These are phyloP conservation scores for Hetaerina americana DNA, from an alignment of 1,140 invertebrate genomes.

Conservation along the genomic window DNA sequence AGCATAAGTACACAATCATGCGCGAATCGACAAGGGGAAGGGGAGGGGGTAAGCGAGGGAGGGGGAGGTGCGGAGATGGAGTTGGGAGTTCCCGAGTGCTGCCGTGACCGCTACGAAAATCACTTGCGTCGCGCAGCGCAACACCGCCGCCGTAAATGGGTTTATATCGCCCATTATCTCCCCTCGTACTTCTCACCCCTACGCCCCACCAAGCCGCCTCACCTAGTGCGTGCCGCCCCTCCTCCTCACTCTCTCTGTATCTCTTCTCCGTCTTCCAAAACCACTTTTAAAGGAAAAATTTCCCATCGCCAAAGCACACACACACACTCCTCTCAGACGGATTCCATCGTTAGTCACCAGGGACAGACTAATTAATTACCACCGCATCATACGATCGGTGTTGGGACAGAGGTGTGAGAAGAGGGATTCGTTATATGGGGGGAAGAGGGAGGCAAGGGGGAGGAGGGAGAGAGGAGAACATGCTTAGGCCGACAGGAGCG, in stretches of 20 bases:
- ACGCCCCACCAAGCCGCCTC: background rate
- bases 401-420: background rate
- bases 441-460: background rate
- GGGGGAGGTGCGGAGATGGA: too few species aligned
- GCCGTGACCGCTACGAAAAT: background rate
- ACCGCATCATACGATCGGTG: background rate
- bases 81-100: background rate
- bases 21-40: too few species aligned
- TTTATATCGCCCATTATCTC: background rate
- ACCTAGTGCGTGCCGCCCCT: background rate
- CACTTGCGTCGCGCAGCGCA: too few species aligned
- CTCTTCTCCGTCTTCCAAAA: too few species aligned
- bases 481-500: too few species aligned
- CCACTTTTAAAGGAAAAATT: background rate
- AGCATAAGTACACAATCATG: too few species aligned
- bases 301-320: background rate
- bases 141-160: background rate
- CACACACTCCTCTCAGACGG: background rate
- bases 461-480: background rate
- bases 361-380: background rate
- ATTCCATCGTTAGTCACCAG: background rate
- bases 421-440: too few species aligned
- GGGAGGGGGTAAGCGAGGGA: too few species aligned
- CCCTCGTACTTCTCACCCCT: background rate
- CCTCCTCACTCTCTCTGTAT: too few species aligned